Evolutionary conservation across 2,113 vertebrate genomes (phyloP).

Genomic region (western clawed frog (Xenopus tropicalis)): UCB_Xtro_10.0 CM004445.2:5000001-5000500

Average conservation of each 20-base stretch:
- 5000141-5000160: no score
- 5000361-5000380: neutral
- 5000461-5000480: neutral
- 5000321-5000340: neutral
- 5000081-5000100: neutral
- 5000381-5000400: neutral
- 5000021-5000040: no score
- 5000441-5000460: neutral
- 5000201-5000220: constrained; percentile 25
- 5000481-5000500: neutral
- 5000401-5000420: neutral
- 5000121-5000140: neutral
- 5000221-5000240: constrained; percentile 15
- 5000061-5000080: neutral
- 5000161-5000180: neutral
- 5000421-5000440: neutral
- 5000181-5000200: constrained; percentile 7
- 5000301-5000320: neutral
- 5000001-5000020: no score
- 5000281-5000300: neutral
- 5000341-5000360: neutral
- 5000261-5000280: constrained; percentile 4
- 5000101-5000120: neutral
- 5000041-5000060: neutral
- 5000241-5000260: constrained; percentile 45